Evolutionary conservation across 2,113 vertebrate genomes (phyloP), one percentile per base, ranked within the genome.

Genomic region (Gallinago undulata): DNA sequence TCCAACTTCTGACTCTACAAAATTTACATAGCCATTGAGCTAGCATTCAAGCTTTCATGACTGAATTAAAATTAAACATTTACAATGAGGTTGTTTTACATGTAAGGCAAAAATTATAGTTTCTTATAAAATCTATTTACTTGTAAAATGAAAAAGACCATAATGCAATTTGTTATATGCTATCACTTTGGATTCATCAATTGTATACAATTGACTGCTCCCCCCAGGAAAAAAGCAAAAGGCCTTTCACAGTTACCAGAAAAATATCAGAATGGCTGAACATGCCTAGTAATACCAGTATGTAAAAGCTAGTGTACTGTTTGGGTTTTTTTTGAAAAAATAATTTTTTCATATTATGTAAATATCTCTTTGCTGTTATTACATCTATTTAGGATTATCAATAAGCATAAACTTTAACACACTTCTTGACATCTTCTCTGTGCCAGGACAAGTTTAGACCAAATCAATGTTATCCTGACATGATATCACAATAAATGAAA

Each of bases 11-110:
- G 79, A 90, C 72, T 93, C 60, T 14, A 81, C 50, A 35, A 93
- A 92, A 96, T 94, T 77, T 94, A 62, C 75, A 90, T 87, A 90
- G 67, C 51, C 72, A 78, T 68, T 88, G 83, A 92, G 43, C 67
- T 86, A 33, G 43, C 39, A 90, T 92, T 89, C 55, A 76, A 68
- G 70, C 9, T 80, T 88, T 90, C 55, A 77, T 35, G n/a, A 68
- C 28, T 88, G 50, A 92, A 95, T 86, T 93, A 80, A 85, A 90
- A 92, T 41, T n/a, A 81, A 84, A 70, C 11, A 78, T 56, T 86
- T 86, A 63, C 27, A 92, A 85, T 55, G 11, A 37, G 5, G 18
- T 12, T 91, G 45, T 73, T 94, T 55, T 73, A 28, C 24, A 55
- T 57, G 11, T 37, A 83, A 85, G 16, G 12, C 17, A 91, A 79